Conservation (phyloP, 2,113 vertebrate genomes). For the Manacus vitellinus region DNA sequence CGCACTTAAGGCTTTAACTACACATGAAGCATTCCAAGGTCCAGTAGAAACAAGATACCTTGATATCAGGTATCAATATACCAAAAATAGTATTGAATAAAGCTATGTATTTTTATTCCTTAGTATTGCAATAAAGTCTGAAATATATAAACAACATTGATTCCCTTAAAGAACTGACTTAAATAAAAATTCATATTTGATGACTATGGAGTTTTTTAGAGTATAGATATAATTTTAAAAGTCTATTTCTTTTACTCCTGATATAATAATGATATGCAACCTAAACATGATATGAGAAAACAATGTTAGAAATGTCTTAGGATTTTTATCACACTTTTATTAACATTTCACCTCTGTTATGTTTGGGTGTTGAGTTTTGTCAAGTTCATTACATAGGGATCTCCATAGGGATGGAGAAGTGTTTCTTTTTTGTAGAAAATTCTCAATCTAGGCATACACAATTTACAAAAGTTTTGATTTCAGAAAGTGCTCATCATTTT, state of each 20-base stretch:
- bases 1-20: neutral
- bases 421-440: neutral
- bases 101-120: neutral
- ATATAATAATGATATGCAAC: neutral
- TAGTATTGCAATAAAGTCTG: neutral
- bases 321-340: neutral
- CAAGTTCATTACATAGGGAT: neutral
- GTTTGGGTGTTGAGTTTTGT: neutral
- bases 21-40: neutral
- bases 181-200: neutral
- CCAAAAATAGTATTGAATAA: neutral
- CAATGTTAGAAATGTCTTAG: neutral
- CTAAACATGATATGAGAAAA: neutral
- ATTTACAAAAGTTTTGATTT: neutral
- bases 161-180: neutral
- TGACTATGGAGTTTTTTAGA: neutral
- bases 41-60: neutral
- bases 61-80: too few species aligned
- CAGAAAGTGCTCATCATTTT: neutral
- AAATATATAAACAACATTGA: neutral
- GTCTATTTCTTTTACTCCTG: neutral
- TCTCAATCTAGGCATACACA: fast-evolving
- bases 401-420: neutral
- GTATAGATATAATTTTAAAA: neutral
- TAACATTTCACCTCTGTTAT: neutral